Evolutionary conservation across 2,113 vertebrate species (phyloP).

Genomic region (Dermatemys mawii): DNA sequence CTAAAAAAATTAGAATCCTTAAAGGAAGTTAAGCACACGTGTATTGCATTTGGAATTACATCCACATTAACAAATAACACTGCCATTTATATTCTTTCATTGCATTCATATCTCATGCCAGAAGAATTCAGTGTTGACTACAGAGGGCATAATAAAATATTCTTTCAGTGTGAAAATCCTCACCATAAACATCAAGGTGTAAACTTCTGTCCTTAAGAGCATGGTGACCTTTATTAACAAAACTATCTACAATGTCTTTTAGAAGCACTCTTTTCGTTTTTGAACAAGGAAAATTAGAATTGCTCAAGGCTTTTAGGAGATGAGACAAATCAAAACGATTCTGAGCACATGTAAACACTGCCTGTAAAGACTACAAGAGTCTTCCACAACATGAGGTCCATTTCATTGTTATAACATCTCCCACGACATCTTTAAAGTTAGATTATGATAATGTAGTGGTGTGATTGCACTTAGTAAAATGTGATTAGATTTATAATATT

Average conservation of each 20-base stretch:
- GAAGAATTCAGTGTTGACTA: background rate
- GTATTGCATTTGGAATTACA: background rate
- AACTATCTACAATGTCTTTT: background rate
- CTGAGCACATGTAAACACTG: accelerated
- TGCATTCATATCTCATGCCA: background rate
- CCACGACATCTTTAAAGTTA: accelerated
- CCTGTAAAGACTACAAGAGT: no score
- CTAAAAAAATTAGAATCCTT: background rate
- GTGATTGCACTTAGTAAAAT: accelerated
- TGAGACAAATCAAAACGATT: accelerated
- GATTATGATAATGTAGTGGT: accelerated
- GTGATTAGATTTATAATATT: accelerated
- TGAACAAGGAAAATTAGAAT: accelerated
- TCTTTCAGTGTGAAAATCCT: accelerated
- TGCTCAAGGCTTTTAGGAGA: background rate
- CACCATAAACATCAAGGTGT: background rate
- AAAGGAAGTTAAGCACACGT: background rate
- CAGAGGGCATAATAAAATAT: no score
- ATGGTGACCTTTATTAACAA: background rate
- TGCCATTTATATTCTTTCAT: background rate
- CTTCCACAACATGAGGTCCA: no score
- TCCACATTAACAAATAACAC: accelerated
- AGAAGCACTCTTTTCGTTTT: accelerated
- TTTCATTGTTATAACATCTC: accelerated
- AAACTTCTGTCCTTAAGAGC: background rate